These are phyloP conservation scores for Zosterops borbonicus DNA, from an alignment of 2,113 vertebrate species.

Conservation along the genomic window DNA sequence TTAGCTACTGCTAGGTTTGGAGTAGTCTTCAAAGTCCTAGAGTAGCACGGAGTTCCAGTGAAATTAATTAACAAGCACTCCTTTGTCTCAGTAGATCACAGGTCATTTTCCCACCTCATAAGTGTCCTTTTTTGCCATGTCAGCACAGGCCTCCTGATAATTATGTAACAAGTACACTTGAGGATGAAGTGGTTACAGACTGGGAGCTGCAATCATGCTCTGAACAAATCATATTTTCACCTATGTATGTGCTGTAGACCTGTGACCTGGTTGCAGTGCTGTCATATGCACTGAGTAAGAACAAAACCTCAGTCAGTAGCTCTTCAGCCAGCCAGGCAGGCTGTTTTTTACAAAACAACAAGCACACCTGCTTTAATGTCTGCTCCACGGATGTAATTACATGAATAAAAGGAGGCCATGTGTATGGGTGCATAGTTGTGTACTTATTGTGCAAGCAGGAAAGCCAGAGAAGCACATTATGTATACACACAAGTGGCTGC, in stretches of 20 bases:
- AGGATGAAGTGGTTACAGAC: conserved; percentile 49
- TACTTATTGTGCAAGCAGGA: not conserved
- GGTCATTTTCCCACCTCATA: conserved; percentile 13
- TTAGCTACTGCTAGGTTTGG: not conserved
- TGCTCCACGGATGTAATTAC: not conserved
- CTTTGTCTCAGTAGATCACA: conserved; percentile 18
- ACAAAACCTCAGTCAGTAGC: not conserved
- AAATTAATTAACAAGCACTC: conserved; percentile 39
- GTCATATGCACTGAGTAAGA: not conserved
- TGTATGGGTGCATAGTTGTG: not conserved
- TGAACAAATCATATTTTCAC: conserved; percentile 56
- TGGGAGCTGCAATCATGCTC: conserved; percentile 26
- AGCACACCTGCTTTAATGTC: not conserved
- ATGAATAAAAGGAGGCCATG: not conserved
- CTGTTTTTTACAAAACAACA: not conserved
- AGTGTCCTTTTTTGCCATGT: conserved; percentile 33
- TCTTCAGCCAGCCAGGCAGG: not conserved
- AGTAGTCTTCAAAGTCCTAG: not conserved
- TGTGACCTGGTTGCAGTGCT: not conserved
- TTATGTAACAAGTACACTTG: conserved; percentile 55
- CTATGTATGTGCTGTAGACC: not conserved
- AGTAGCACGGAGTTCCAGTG: not conserved
- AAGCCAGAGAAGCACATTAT: conserved; percentile 47
- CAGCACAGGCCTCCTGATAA: conserved; percentile 31
- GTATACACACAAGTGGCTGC: not conserved